Base-by-base conservation (phyloP, 2,888 invertebrate species). In the Byasa hedistus region DNA sequence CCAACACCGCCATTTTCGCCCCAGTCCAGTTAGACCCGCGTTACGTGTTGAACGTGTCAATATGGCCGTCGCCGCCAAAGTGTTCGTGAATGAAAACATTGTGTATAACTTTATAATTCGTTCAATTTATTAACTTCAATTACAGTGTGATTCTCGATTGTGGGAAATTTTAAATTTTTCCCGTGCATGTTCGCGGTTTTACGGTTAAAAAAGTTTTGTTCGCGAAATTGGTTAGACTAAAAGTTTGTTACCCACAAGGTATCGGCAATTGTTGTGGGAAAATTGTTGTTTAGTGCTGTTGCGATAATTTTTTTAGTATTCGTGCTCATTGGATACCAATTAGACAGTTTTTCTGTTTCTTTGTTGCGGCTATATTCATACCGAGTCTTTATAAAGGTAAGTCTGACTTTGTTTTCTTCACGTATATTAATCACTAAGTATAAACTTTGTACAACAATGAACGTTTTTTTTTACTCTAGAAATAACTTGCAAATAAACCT, bases 1-100 rank as follows among this genome's bases (percentile, higher is more conserved):
- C 61, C 75, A 69, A 68, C 74, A 69, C 75, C 83, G 86, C 84
- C 87, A 87, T 85, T 83, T 84, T 82, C 80, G 74, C 73, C 71
- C 78, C 84, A 89, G 89, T 89, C 86, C 84, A 83, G 86, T 84
- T 86, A 82, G 71, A 80, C 73, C 71, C 77, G 77, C 72, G 75
- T 66, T 24, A 73, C 55, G 76, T 10, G 68, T n/a, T 48, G 74
- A 61, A 76, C 80, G 88, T 81, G 71, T 76, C 65, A 71, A 68
- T 66, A 73, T 74, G 71, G 73, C 72, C 60, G 72, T 61, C 71
- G 64, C 71, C 71, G 71, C 69, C 73, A 68, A 76, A 72, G 78
- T 79, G 81, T 82, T 84, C 85, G 85, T 79, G 75, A 79, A 68
- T 69, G 73, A 76, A 79, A 79, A 76, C 71, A 83, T 63, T 69